Percentiles rank a stretch among this genome's conserved stretches.
Evolutionary conservation across 2,113 vertebrate genomes (phyloP).

Genomic region (Cyprinodon tularosa): DNA sequence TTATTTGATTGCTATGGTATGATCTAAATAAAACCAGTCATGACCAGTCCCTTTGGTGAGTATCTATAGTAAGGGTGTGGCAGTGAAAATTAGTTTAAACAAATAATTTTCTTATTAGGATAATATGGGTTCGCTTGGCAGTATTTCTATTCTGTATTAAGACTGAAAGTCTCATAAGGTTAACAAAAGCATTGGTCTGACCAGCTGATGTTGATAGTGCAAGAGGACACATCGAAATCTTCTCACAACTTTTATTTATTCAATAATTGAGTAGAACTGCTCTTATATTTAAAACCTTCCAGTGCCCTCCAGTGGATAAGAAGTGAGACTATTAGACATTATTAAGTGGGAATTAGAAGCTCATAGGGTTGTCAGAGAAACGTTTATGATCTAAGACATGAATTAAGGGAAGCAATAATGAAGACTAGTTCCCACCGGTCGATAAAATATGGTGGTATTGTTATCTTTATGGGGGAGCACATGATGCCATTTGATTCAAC

Average conservation of each 20-base stretch:
- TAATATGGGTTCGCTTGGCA: no score
- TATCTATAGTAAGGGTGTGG: no score
- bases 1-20: no score
- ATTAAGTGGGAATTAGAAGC: slow-evolving; percentile 3
- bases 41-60: no score
- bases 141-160: no score
- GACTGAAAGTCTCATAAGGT: no score
- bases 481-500: slow-evolving; percentile 8
- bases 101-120: no score
- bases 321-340: background rate
- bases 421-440: background rate
- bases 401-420: background rate
- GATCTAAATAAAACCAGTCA: no score
- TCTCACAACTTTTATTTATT: background rate
- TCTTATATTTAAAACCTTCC: background rate
- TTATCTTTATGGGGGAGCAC: background rate
- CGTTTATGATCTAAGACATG: background rate
- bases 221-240: background rate
- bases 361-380: background rate
- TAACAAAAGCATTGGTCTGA: background rate
- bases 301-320: slow-evolving; percentile 6
- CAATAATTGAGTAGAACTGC: background rate
- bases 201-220: no score
- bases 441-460: background rate
- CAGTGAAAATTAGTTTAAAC: no score